These are phyloP conservation scores for Fulica atra DNA, from an alignment of 2,113 vertebrate species.

Conservation along the genomic window DNA sequence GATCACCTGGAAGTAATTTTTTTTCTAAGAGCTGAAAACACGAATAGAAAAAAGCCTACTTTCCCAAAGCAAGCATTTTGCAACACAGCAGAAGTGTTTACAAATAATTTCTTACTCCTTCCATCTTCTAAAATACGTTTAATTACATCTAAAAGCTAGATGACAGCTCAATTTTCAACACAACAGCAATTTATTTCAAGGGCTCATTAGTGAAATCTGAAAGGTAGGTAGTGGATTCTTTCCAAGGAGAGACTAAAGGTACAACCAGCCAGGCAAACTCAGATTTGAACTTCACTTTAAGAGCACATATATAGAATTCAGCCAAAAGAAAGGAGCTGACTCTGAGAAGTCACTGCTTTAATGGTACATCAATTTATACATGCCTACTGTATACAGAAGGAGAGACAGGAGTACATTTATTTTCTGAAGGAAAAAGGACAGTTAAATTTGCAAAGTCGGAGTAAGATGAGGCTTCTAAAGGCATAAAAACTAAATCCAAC, in stretches of 20 bases:
- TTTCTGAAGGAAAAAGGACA: background rate
- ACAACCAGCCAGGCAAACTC: background rate
- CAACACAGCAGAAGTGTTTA: background rate
- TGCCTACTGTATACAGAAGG: background rate
- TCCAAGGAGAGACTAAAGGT: background rate
- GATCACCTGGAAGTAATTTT: background rate
- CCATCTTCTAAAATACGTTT: background rate
- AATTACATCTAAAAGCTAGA: background rate
- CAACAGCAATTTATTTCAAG: background rate
- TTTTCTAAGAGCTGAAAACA: background rate
- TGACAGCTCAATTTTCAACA: background rate
- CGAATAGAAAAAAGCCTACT: background rate
- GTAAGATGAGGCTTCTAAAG: background rate
- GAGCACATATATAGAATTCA: background rate
- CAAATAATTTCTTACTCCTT: background rate
- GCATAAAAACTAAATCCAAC: background rate
- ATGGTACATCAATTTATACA: rapidly evolving
- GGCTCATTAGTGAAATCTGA: background rate
- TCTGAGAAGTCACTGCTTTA: background rate
- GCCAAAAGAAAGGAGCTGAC: background rate
- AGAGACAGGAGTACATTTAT: background rate
- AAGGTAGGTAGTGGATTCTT: background rate
- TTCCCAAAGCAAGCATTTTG: background rate
- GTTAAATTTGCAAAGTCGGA: background rate
- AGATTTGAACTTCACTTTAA: background rate